These are phyloP conservation scores for Ridgeia piscesae DNA, from an alignment of 1,140 invertebrate genomes.

Conservation along the genomic window DNA sequence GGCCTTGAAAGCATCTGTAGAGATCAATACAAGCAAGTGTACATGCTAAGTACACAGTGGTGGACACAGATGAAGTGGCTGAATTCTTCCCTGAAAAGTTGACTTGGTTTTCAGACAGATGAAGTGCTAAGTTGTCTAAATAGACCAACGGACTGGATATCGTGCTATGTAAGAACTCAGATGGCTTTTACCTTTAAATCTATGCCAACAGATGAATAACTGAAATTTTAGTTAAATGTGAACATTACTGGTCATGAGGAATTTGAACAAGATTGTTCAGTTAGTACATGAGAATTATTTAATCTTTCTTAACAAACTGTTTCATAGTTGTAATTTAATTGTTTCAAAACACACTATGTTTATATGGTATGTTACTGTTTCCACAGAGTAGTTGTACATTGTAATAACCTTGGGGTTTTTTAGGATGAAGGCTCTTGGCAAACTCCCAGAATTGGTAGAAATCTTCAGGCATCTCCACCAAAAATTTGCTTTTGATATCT, in stretches of 20 bases:
- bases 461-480: slow-evolving; percentile 84
- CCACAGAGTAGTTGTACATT: no score
- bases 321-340: no score
- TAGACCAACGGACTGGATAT: no score
- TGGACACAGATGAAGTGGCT: background rate
- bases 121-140: no score
- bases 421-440: slow-evolving; percentile 67
- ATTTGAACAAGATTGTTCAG: background rate
- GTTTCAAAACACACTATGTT: no score
- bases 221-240: background rate
- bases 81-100: no score
- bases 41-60: no score
- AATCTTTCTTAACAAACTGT: no score
- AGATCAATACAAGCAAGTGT: slow-evolving; percentile 19
- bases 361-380: no score
- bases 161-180: no score
- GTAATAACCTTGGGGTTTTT: slow-evolving; percentile 63
- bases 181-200: no score
- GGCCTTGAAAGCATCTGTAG: slow-evolving; percentile 65
- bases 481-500: slow-evolving; percentile 73
- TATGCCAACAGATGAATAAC: background rate
- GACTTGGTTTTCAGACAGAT: no score
- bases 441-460: slow-evolving; percentile 85
- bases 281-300: slow-evolving; percentile 19
- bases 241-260: background rate